A percentile compares a stretch with the other conserved stretches of the same genome.
Conservation (phyloP, 1,140 invertebrate species). For the Orius laevigatus region DNA sequence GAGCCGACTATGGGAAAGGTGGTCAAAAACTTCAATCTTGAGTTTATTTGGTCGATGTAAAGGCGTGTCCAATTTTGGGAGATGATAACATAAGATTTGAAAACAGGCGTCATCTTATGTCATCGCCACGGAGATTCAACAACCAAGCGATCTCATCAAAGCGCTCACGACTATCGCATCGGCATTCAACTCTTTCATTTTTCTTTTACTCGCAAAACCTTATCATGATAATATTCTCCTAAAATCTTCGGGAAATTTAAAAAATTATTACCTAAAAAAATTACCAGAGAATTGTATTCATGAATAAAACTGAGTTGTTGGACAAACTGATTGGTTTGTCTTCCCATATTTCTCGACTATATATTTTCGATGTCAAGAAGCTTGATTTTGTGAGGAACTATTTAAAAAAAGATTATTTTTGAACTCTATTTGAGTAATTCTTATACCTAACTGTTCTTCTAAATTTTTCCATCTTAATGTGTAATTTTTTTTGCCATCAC, state of each 20-base stretch:
- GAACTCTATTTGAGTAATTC: neutral
- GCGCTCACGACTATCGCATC: conserved; percentile 37
- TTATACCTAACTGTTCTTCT: too few relatives aligned
- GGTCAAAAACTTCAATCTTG: conserved; percentile 21
- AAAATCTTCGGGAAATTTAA: conserved; percentile 7
- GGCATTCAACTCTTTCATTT: conserved; percentile 30
- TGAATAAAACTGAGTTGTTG: conserved; percentile 29
- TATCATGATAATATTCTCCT: conserved; percentile 30
- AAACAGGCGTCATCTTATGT: conserved; percentile 50
- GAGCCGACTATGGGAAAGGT: neutral
- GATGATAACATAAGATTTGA: conserved; percentile 43
- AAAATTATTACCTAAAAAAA: neutral
- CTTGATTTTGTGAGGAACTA: conserved; percentile 20
- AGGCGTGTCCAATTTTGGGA: conserved; percentile 25
- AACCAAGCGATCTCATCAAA: conserved; percentile 51
- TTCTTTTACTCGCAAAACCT: conserved; percentile 30
- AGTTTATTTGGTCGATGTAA: conserved; percentile 28
- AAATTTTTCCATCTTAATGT: too few relatives aligned
- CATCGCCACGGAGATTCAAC: conserved; percentile 49
- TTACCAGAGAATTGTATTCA: conserved; percentile 33
- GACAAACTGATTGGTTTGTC: conserved; percentile 27
- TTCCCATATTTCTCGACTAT: conserved; percentile 41
- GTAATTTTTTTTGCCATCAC: too few relatives aligned
- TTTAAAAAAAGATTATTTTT: conserved; percentile 2
- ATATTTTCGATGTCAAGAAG: conserved; percentile 32